Evolutionary conservation across 2,888 invertebrate genomes (phyloP), one percentile per base, ranked within the genome.

Genomic region (Temnothorax unifasciatus): DNA sequence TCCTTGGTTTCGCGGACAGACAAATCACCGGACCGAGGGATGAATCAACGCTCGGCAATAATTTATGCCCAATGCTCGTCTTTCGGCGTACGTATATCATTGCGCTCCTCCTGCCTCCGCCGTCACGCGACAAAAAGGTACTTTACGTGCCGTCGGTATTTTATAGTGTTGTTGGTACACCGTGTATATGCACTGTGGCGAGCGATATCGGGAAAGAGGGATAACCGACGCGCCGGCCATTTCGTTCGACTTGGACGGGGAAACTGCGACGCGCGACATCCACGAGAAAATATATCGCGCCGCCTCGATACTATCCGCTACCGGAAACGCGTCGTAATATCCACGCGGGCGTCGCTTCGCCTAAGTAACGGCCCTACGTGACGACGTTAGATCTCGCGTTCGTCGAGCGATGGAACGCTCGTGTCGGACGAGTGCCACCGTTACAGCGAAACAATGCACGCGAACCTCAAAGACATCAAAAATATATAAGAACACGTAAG

Each of bases 221-320:
- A 63, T 68, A 59, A 79, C 18, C 44, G 63, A 82, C 34, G 52
- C 50, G 63, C 59, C 66, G 38, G 84, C 64, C 68, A 71, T 84
- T 86, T 82, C 76, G 61, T 79, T 75, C 44, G 77, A 44, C 54
- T 68, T 41, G 29, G 29, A 44, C 34, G 71, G 61, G 57, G 73
- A 21, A 75, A 84, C 64, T 86, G 73, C 74, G 82, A 74, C 74
- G 85, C 71, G 73, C 81, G 85, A 85, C 75, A 64, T 71, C 79
- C 21, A 79, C 76, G 52, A 25, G 71, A 52, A 82, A 68, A 83
- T 83, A 83, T 83, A 83, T 83, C 68, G 57, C 59, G 50, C 25
- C 38, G 34, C 57, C 47, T 38, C 50, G 50, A 75, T 75, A 21
- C 59, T 44, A 41, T 15, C 68, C 50, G 83, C 59, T 64, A 66